A percentile compares a stretch with the other conserved stretches of the same genome.
Conservation (phyloP, 2,113 vertebrate species). For the Sceloporus undulatus region DNA sequence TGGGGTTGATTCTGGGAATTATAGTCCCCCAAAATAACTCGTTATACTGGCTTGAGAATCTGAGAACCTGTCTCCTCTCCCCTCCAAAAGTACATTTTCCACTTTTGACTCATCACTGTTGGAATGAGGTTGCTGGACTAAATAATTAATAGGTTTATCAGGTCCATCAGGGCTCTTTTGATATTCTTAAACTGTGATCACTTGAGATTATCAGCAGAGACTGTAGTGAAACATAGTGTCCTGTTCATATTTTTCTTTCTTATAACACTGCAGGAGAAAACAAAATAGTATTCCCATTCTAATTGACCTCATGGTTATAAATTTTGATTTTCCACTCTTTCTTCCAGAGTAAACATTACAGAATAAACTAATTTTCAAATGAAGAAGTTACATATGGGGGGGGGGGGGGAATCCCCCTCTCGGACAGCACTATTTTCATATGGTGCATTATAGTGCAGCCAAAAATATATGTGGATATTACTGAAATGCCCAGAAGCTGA, state of each 20-base stretch:
- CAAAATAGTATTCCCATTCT: constrained; percentile 15
- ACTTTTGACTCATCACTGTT: neutral
- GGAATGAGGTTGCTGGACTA: neutral
- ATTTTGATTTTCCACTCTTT: constrained; percentile 57
- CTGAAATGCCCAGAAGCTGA: constrained; percentile 52
- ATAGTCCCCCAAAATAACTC: too few relatives aligned
- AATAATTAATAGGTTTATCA: neutral
- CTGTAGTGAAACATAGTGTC: constrained; percentile 38
- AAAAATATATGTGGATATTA: constrained; percentile 51
- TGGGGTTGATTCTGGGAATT: too few relatives aligned
- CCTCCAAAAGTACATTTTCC: too few relatives aligned
- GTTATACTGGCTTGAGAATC: too few relatives aligned
- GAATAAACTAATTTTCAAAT: constrained; percentile 63
- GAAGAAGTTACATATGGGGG: constrained; percentile 49
- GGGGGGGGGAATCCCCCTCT: constrained; percentile 2
- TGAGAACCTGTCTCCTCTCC: too few relatives aligned
- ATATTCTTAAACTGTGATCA: constrained; percentile 34
- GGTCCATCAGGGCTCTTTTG: neutral
- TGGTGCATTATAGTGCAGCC: constrained; percentile 48
- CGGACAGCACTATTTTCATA: constrained; percentile 46
- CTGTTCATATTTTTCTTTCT: constrained; percentile 43
- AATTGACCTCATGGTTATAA: constrained; percentile 64
- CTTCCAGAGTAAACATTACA: constrained; percentile 63
- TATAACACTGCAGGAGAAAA: constrained; percentile 49
- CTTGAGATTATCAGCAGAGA: constrained; percentile 51